phyloP scores from a whole-genome alignment of 2,888 invertebrate species.

The Sphaeridia pumilis region DNA sequence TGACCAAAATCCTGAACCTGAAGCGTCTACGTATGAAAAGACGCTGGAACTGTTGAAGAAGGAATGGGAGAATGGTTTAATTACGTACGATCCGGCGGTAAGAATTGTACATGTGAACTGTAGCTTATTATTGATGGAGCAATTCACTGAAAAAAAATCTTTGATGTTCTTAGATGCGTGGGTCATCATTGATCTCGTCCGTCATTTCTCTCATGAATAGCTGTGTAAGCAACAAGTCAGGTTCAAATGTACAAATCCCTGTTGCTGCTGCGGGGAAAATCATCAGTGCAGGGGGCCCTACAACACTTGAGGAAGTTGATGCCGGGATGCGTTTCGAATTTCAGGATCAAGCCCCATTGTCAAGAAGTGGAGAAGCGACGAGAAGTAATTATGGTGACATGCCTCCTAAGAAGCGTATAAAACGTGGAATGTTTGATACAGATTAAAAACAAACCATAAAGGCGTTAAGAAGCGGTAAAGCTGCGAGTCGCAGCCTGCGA shows the following conservation, averaged over 20 bases:
- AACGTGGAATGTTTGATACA: constrained; percentile 7
- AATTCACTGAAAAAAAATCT: not conserved
- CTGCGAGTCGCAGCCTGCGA: no score
- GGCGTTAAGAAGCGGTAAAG: no score
- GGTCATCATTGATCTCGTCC: not conserved
- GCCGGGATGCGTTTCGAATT: no score
- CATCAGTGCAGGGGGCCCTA: no score
- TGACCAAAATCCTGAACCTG: not conserved
- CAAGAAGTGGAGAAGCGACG: no score
- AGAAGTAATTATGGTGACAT: not conserved
- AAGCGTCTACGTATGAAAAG: no score
- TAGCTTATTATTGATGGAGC: not conserved
- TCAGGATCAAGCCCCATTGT: no score
- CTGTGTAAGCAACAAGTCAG: not conserved
- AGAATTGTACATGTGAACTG: not conserved
- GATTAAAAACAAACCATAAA: no score
- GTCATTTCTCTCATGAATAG: not conserved
- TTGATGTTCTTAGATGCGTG: not conserved
- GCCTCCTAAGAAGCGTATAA: constrained; percentile 10
- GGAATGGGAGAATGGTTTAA: not conserved
- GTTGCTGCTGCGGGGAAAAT: no score
- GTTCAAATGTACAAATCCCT: no score
- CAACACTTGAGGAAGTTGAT: no score
- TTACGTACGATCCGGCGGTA: not conserved
- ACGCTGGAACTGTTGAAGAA: no score